Conservation (phyloP, 2,113 vertebrate genomes). For the Chlorodrepanis virens region DNA sequence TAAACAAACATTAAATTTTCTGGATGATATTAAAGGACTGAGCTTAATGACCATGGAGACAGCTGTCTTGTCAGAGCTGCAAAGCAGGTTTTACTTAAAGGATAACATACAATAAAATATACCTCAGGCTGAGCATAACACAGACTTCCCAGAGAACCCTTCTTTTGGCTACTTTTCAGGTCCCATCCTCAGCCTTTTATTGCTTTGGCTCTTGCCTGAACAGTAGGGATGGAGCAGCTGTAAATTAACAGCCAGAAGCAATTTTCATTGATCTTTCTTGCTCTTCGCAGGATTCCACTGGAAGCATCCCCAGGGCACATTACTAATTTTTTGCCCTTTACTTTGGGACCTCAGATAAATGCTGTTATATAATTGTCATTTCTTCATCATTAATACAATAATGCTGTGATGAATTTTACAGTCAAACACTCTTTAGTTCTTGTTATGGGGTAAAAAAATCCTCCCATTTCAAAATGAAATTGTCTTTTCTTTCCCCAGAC, state of each 20-base stretch:
- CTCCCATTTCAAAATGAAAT: background rate
- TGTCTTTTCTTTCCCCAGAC: background rate
- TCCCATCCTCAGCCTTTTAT: background rate
- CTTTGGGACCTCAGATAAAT: background rate
- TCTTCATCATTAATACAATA: conserved; percentile 1
- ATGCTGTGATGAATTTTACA: conserved; percentile 1
- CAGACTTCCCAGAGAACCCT: background rate
- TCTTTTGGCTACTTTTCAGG: background rate
- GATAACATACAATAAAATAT: background rate
- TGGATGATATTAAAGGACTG: background rate
- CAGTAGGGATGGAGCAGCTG: background rate
- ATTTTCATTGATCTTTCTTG: conserved; percentile 51
- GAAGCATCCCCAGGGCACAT: background rate
- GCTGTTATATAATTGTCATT: background rate
- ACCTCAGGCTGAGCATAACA: background rate
- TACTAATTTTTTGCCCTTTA: conserved; percentile 28
- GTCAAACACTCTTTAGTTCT: background rate
- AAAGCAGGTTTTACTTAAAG: background rate
- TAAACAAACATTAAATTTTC: background rate
- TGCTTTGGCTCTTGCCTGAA: background rate
- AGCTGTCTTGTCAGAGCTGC: background rate
- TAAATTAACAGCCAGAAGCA: conserved; percentile 14
- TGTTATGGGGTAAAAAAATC: background rate
- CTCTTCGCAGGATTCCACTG: background rate
- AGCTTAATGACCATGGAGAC: background rate